These are phyloP conservation scores for Sebastes schlegelii DNA, from an alignment of 2,113 vertebrate genomes.

Conservation along the genomic window DNA sequence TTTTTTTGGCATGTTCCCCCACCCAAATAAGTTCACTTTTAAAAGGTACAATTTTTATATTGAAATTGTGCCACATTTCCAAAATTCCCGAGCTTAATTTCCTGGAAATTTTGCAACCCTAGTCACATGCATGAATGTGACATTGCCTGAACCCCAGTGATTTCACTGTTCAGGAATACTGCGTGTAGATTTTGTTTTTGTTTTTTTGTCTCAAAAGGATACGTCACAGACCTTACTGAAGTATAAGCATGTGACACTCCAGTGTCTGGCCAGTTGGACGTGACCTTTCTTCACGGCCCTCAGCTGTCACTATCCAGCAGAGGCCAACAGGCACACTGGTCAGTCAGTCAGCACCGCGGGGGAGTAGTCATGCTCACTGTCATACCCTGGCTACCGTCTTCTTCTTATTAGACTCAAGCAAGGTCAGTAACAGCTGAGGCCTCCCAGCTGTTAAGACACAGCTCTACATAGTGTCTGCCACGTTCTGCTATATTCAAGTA, in stretches of 20 bases:
- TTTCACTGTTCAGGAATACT: neutral
- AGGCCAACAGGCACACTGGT: slow-evolving; percentile 63
- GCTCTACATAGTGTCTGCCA: slow-evolving; percentile 49
- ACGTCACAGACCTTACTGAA: slow-evolving; percentile 9
- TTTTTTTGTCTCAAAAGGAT: neutral
- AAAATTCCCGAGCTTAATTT: neutral
- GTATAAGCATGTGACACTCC: slow-evolving; percentile 25
- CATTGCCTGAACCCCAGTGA: neutral
- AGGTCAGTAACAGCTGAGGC: slow-evolving; percentile 67
- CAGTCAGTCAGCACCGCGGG: slow-evolving; percentile 47
- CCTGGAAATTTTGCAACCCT: neutral
- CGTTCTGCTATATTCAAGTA: slow-evolving; percentile 39
- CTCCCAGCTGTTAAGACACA: slow-evolving; percentile 49
- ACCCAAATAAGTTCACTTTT: neutral
- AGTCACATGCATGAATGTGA: neutral
- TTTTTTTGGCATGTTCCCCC: neutral
- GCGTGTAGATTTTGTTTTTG: neutral
- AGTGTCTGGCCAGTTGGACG: slow-evolving; percentile 30
- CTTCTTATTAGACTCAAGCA: slow-evolving; percentile 53
- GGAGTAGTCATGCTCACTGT: slow-evolving; percentile 49
- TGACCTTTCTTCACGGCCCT: slow-evolving; percentile 66
- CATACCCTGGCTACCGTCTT: slow-evolving; percentile 39
- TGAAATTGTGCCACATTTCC: neutral
- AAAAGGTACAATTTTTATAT: neutral
- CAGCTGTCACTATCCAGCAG: slow-evolving; percentile 66